Base-by-base conservation (phyloP, 2,888 invertebrate genomes). In the Myathropa florea region DNA sequence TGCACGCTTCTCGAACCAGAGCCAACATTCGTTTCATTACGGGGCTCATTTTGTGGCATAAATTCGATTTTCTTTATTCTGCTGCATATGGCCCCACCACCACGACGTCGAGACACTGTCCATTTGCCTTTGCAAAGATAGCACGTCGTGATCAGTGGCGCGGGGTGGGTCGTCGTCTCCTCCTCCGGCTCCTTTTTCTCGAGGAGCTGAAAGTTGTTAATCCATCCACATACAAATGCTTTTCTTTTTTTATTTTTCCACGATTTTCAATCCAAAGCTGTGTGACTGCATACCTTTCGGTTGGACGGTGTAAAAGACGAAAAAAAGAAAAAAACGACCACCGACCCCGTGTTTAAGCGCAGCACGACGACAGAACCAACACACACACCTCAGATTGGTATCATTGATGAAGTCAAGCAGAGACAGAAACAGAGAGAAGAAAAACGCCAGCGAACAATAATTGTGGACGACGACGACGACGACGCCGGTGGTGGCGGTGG, bases 21-120 rank as follows among this genome's bases (percentile, higher is more conserved):
- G n/a, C n/a, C n/a, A 79, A 86, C 75, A 86, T 78, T 83, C 86
- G 83, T 86, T 83, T 83, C 82, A 86, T 76, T 76, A 67, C 64
- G 80, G 80, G 76, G 76, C 78, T 85, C 68, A 72, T 81, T 85
- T 80, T 77, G 59, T 76, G 70, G 39, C 61, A 61, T 83, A 55
- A 55, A 18, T 63, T 28, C 53, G 18, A 9, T 55, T 14, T 26
- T 55, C 21, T 73, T 6, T 9, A n/a, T 14, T 14, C 14, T 55
- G 24, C 23, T 55, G 73, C 33, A 28, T 67, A 24, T 76, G 24
- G 9, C 67, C 33, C 24, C 14, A 55, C 39, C 28, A 14, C 30
- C 7, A 10, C 55, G 46, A 60, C 67, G 33, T 61, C 26, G 65
- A 4, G 60, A 67, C 46, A 70, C 53, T n/a, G 36, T 55, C 9